Percentiles rank a stretch among this genome's conserved stretches.
Evolutionary conservation across 92 coral and sea anemone genomes (phyloP).

Genomic region (Porites evermanni): DNA sequence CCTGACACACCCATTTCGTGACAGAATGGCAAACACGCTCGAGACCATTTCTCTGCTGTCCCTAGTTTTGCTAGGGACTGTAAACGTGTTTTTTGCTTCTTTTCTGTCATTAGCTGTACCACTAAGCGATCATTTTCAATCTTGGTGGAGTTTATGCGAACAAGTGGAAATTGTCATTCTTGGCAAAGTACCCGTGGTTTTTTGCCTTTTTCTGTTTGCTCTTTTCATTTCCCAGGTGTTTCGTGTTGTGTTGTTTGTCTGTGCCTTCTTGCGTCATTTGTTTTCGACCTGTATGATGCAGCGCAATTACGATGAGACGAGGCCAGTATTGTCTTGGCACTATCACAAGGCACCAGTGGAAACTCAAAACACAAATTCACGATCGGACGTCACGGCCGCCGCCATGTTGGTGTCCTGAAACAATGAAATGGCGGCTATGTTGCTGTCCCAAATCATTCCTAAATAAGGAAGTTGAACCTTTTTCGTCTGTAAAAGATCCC

Average conservation of each 20-base stretch:
- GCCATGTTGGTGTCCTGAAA: too few relatives aligned
- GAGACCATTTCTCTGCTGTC: constrained; percentile 50
- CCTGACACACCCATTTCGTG: constrained; percentile 29
- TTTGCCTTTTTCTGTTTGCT: background rate
- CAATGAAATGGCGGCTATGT: too few relatives aligned
- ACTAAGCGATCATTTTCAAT: constrained; percentile 14
- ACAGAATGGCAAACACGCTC: constrained; percentile 16
- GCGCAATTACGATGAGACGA: background rate
- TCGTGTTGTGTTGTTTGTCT: background rate
- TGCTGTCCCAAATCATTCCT: too few relatives aligned
- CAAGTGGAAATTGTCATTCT: constrained; percentile 33
- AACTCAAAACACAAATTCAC: too few relatives aligned
- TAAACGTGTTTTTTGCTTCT: constrained; percentile 36
- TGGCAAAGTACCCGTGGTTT: constrained; percentile 22
- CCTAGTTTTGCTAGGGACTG: constrained; percentile 28
- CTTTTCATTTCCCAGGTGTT: background rate
- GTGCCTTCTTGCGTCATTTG: background rate
- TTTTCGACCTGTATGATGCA: background rate
- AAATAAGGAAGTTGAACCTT: too few relatives aligned
- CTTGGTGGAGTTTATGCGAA: constrained; percentile 7
- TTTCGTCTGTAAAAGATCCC: too few relatives aligned
- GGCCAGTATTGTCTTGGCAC: background rate
- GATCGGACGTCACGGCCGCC: too few relatives aligned
- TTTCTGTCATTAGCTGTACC: constrained; percentile 28
- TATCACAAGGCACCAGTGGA: too few relatives aligned